Percentiles rank a stretch among this genome's conserved stretches.
phyloP scores from a whole-genome alignment of 2,888 invertebrate genomes.

The Phyllotreta striolata region DNA sequence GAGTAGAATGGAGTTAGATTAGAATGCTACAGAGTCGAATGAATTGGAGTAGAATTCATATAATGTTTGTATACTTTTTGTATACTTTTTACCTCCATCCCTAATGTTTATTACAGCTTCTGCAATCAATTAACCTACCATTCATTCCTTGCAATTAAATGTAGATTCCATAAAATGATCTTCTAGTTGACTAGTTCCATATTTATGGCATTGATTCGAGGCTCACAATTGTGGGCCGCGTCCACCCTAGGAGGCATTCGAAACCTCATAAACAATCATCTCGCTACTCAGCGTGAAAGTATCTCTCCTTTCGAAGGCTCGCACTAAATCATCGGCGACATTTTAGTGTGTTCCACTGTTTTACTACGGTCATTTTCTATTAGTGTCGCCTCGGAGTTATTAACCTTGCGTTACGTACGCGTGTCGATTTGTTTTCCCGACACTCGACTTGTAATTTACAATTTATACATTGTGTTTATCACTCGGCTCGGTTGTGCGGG shows the following conservation, averaged over 20 bases:
- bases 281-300: conserved; percentile 41
- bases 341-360: conserved; percentile 34
- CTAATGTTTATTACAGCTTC: too few relatives aligned
- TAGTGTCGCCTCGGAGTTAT: conserved; percentile 29
- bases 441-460: conserved; percentile 12
- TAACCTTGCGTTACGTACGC: conserved; percentile 9
- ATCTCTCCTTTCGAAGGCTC: conserved; percentile 32
- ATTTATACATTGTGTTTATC: conserved; percentile 21
- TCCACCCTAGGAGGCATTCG: conserved; percentile 36
- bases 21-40: too few relatives aligned
- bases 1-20: too few relatives aligned
- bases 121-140: too few relatives aligned
- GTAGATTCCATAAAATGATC: too few relatives aligned
- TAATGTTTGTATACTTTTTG: too few relatives aligned
- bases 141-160: too few relatives aligned
- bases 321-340: conserved; percentile 37
- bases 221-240: conserved; percentile 31
- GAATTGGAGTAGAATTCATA: too few relatives aligned
- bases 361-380: conserved; percentile 35
- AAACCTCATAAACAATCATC: conserved; percentile 41
- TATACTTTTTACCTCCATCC: too few relatives aligned
- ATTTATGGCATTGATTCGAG: conserved; percentile 32
- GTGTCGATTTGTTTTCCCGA: conserved; percentile 17
- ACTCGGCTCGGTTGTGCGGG: conserved; percentile 7
- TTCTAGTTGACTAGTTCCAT: neutral